These are phyloP conservation scores for Sylvilagus bachmani DNA, from an alignment of 2,113 vertebrate species.

Conservation along the genomic window DNA sequence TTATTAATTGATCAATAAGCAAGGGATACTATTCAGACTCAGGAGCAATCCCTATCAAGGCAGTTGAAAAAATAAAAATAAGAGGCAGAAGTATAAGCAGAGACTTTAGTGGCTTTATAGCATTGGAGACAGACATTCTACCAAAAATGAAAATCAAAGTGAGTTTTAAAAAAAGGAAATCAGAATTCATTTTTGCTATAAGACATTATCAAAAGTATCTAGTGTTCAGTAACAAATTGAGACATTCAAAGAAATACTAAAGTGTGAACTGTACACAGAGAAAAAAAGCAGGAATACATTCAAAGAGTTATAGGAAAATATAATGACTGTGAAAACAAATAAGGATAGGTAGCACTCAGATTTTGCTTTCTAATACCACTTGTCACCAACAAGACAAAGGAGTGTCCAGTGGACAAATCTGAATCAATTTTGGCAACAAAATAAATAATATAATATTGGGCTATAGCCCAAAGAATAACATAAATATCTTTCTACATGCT, in stretches of 20 bases:
- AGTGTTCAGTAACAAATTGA: background rate
- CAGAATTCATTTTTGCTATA: background rate
- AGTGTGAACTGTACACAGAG: background rate
- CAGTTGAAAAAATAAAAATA: background rate
- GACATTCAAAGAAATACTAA: background rate
- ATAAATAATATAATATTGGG: background rate
- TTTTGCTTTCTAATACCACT: background rate
- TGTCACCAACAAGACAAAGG: background rate
- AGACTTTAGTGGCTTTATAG: background rate
- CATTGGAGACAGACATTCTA: background rate
- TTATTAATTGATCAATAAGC: background rate
- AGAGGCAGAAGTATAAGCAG: background rate
- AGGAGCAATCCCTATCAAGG: background rate
- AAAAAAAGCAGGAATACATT: background rate
- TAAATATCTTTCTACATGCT: background rate
- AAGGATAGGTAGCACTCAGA: background rate
- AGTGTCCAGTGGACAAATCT: background rate
- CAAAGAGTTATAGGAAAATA: constrained; percentile 31
- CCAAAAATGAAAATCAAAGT: background rate
- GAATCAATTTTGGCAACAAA: background rate
- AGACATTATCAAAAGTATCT: background rate
- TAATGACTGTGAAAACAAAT: background rate
- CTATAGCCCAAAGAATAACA: background rate
- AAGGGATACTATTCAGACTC: background rate
- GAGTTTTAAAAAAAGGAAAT: background rate